Conservation (phyloP, 2,113 vertebrate genomes). For the Colius striatus region DNA sequence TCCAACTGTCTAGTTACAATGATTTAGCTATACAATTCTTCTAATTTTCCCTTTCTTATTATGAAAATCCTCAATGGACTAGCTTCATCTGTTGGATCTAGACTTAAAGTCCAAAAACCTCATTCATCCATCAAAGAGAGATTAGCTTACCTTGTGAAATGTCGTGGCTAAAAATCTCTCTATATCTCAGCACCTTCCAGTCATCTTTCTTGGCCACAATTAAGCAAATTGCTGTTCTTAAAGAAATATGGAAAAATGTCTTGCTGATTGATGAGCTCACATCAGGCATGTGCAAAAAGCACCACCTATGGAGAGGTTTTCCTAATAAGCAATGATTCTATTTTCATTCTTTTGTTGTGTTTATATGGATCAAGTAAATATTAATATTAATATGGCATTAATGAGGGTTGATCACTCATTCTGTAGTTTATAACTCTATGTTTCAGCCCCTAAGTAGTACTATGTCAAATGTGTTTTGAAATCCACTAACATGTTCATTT, state of each 20-base stretch:
- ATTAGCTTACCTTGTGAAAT: constrained; percentile 36
- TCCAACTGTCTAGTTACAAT: constrained; percentile 15
- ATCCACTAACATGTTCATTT: constrained; percentile 17
- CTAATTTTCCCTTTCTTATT: background rate
- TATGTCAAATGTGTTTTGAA: constrained; percentile 52
- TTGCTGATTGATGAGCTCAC: background rate
- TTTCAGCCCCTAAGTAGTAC: constrained; percentile 28
- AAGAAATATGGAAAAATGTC: constrained; percentile 26
- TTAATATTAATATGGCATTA: constrained; percentile 48
- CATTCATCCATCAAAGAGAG: background rate
- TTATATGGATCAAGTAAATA: constrained; percentile 45
- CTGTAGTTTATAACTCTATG: constrained; percentile 15
- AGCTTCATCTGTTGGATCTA: constrained; percentile 33
- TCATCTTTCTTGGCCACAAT: constrained; percentile 35
- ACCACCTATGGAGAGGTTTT: background rate
- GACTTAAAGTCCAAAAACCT: constrained; percentile 13
- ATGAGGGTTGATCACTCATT: constrained; percentile 13
- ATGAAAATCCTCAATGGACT: constrained; percentile 1
- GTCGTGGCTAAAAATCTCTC: background rate
- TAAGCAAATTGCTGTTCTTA: constrained; percentile 42
- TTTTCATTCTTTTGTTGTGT: constrained; percentile 43
- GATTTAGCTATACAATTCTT: background rate
- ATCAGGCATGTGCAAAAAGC: background rate
- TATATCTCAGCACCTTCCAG: constrained; percentile 23
- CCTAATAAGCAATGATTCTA: constrained; percentile 12